A percentile compares a stretch with the other conserved stretches of the same genome.
phyloP scores from a whole-genome alignment of 2,797 vertebrate species.

The Poeciliopsis turneri region DNA sequence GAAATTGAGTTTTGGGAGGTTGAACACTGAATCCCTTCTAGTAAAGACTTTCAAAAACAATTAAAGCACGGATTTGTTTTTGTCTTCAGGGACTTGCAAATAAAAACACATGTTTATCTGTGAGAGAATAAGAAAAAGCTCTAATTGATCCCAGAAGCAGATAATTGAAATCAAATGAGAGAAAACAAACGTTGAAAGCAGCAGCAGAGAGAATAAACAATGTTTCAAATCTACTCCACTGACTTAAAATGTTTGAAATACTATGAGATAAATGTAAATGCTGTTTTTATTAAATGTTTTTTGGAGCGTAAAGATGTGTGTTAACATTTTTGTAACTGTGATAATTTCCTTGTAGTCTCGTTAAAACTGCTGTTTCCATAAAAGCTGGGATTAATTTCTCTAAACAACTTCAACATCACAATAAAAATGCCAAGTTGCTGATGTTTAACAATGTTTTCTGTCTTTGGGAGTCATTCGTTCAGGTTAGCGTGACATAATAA shows the following conservation, averaged over 20 bases:
- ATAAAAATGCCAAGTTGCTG: not conserved
- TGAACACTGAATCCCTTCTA: constrained; percentile 25
- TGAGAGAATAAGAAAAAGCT: constrained; percentile 15
- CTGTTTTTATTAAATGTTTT: not conserved
- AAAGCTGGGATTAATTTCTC: constrained; percentile 1
- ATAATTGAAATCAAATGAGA: constrained; percentile 29
- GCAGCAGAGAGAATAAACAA: not conserved
- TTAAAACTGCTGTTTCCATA: not conserved
- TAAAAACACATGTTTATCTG: constrained; percentile 20
- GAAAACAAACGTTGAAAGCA: constrained; percentile 9
- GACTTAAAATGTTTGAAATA: not conserved
- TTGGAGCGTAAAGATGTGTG: not conserved
- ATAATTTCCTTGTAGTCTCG: not conserved
- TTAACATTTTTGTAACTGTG: not conserved
- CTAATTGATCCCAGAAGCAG: constrained; percentile 29
- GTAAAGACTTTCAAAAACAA: constrained; percentile 13
- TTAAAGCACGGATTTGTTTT: constrained; percentile 7
- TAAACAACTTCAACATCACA: not conserved
- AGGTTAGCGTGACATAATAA: not conserved
- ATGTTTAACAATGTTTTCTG: not conserved
- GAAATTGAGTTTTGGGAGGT: not conserved
- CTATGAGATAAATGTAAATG: not conserved
- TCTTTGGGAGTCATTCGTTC: not conserved
- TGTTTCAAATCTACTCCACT: not conserved
- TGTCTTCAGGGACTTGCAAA: constrained; percentile 14